These are phyloP conservation scores for Caenorhabditis zanzibari DNA, from an alignment of 2,888 invertebrate species.

Conservation along the genomic window DNA sequence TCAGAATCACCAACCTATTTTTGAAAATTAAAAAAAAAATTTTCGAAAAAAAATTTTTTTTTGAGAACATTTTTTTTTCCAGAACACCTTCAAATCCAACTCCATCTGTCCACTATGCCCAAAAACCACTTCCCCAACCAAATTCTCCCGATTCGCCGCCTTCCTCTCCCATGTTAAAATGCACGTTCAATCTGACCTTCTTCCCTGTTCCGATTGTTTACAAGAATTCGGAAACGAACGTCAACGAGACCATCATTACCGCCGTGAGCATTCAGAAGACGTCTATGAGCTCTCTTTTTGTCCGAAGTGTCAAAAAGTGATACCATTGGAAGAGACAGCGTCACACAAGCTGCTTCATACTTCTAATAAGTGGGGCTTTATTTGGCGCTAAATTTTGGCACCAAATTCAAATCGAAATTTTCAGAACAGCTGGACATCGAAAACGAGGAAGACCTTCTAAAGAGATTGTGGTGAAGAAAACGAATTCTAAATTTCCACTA, in stretches of 20 bases:
- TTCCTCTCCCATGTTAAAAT: constrained; percentile 66
- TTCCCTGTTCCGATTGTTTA: constrained; percentile 65
- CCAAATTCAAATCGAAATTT: background rate
- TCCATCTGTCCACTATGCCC: constrained; percentile 61
- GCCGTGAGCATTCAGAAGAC: constrained; percentile 55
- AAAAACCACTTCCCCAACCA: constrained; percentile 12
- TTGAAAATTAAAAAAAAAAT: too few species aligned
- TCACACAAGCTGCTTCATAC: constrained; percentile 54
- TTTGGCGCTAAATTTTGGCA: too few species aligned
- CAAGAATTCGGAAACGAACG: constrained; percentile 55
- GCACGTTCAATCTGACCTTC: constrained; percentile 58
- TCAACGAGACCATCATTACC: constrained; percentile 58
- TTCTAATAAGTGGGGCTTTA: constrained; percentile 37
- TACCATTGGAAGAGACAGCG: constrained; percentile 54
- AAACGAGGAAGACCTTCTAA: background rate
- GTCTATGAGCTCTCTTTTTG: constrained; percentile 66
- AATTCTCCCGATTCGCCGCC: constrained; percentile 59
- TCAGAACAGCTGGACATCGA: background rate
- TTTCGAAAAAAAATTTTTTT: too few species aligned
- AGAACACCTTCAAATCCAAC: constrained; percentile 49
- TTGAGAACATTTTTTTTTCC: too few species aligned
- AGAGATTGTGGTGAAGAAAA: background rate
- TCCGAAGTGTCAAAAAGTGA: constrained; percentile 62
- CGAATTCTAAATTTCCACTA: constrained; percentile 7
- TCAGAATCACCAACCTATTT: too few species aligned